Conservation (phyloP, 1,140 invertebrate species). For the Arion vulgaris region DNA sequence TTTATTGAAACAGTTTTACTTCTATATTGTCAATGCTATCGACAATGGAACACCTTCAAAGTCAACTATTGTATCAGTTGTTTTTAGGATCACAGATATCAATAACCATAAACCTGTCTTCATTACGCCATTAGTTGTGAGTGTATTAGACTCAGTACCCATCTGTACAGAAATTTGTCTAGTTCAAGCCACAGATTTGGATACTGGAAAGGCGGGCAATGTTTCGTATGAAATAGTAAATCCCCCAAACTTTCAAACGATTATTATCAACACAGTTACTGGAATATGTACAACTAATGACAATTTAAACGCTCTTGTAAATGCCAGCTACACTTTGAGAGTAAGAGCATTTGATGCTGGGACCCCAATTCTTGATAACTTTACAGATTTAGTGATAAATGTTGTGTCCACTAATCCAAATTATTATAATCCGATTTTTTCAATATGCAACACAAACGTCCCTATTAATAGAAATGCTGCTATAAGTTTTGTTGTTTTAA, state of each 20-base stretch:
- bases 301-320: neutral
- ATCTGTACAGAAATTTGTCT: slow-evolving; percentile 8
- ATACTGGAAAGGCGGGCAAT: slow-evolving; percentile 10
- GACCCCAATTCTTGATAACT: neutral
- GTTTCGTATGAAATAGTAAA: neutral
- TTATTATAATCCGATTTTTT: slow-evolving; percentile 3
- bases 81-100: neutral
- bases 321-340: neutral
- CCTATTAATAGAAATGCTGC: neutral
- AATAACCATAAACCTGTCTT: slow-evolving; percentile 25
- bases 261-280: neutral
- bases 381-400: neutral
- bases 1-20: neutral
- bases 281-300: neutral
- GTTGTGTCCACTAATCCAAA: neutral
- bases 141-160: slow-evolving; percentile 3
- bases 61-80: neutral
- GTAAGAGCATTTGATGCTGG: slow-evolving; percentile 4
- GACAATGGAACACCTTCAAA: slow-evolving; percentile 12
- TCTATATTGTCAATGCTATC: neutral
- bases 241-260: neutral
- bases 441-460: neutral
- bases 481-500: neutral
- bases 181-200: slow-evolving; percentile 13
- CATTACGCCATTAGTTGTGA: neutral